Evolutionary conservation across 2,888 invertebrate species (phyloP).

Genomic region (Platycheirus albimanus): DNA sequence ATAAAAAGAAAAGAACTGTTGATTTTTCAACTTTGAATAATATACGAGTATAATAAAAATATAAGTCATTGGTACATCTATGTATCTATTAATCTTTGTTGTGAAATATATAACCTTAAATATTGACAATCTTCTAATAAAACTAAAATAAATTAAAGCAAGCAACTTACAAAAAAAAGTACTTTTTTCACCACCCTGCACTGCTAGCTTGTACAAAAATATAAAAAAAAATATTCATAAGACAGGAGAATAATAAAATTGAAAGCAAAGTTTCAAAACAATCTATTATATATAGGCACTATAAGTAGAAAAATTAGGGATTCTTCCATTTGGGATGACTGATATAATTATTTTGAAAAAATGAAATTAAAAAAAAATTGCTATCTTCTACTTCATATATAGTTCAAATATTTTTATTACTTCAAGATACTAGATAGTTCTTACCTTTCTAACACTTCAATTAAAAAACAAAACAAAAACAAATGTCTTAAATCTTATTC

Average conservation of each 20-base stretch:
- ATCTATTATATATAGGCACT: constrained; percentile 10
- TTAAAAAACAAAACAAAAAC: constrained; percentile 1
- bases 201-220: constrained; percentile 9
- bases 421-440: constrained; percentile 15
- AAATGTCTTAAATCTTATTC: not conserved
- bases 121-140: constrained; percentile 29
- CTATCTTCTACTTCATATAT: constrained; percentile 7
- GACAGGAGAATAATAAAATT: no score
- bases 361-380: constrained; percentile 10
- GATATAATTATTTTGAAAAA: constrained; percentile 59
- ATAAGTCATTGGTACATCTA: no score
- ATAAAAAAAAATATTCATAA: not conserved
- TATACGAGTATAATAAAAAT: no score
- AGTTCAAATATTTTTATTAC: constrained; percentile 33
- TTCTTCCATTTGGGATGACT: constrained; percentile 59
- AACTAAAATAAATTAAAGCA: constrained; percentile 5
- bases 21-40: no score
- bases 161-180: not conserved
- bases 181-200: not conserved
- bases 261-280: no score
- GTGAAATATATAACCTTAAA: constrained; percentile 22
- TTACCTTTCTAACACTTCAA: constrained; percentile 21
- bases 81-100: not conserved
- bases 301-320: constrained; percentile 39
- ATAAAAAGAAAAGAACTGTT: no score